These are phyloP conservation scores for Drosophila greeni DNA, from an alignment of 2,888 invertebrate genomes.

Conservation along the genomic window DNA sequence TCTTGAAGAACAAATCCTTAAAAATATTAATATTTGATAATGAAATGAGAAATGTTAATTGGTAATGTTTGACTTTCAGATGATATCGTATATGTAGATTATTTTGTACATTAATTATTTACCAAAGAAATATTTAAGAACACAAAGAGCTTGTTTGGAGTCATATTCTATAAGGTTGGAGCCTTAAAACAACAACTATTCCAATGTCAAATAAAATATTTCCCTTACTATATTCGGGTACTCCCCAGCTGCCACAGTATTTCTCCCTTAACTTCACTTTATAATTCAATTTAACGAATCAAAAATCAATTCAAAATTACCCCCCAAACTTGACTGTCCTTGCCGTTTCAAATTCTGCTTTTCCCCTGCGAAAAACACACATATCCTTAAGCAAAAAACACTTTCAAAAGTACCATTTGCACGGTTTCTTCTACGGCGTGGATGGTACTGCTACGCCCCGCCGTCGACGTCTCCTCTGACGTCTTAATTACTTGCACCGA, in stretches of 20 bases:
- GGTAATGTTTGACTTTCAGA: neutral
- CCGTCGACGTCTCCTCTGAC: constrained; percentile 30
- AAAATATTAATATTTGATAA: neutral
- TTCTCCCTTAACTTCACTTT: no score
- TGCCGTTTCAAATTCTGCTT: constrained; percentile 55
- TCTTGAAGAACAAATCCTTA: neutral
- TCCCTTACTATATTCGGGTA: neutral
- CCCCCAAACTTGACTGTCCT: constrained; percentile 1
- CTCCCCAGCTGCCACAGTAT: no score
- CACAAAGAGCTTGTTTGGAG: neutral
- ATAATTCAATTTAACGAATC: no score
- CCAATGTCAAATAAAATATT: no score
- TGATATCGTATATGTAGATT: neutral
- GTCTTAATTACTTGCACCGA: constrained; percentile 36
- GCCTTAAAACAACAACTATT: neutral
- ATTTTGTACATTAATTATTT: neutral
- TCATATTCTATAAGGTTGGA: neutral
- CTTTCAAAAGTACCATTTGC: constrained; percentile 56
- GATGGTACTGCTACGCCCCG: constrained; percentile 11
- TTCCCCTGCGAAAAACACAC: neutral
- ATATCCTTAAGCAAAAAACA: constrained; percentile 24
- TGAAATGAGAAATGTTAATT: neutral
- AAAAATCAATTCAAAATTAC: no score
- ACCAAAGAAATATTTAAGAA: neutral
- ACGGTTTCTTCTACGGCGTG: constrained; percentile 46